Base-by-base conservation (phyloP, 1,140 invertebrate species). In the Rhyzopertha dominica region DNA sequence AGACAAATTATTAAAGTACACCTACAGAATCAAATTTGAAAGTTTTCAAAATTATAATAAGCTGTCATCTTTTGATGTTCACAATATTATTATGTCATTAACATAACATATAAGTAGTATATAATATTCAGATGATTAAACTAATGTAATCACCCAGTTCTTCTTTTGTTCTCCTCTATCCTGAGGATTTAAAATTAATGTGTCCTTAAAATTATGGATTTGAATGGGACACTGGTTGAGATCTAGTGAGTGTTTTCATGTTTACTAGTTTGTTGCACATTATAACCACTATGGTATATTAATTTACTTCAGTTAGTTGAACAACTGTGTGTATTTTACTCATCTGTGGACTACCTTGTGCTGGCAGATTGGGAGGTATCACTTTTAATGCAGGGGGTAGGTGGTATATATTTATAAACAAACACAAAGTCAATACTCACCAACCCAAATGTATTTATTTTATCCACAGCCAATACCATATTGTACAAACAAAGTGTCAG, bases 401-500 rank as follows among this genome's bases (percentile, higher is more conserved):
- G n/a, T 10, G 29, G 3, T 12, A 43, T 17, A 28, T 31, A 12
- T 30, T 43, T 10, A 43, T n/a, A 29, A 43, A 24, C 31, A 31
- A 22, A 26, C 17, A 29, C 24, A 19, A 29, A 17, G 23, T 20
- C 16, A 34, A 34, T 29, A 5, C 18, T 17, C 24, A 18, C 10
- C 30, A 29, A 40, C 31, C 32, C 25, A 30, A 35, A 32, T 44
- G 7, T 38, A 35, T 17, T 38, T 38, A 36, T 38, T 36, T 5
- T 17, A n/a, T 9, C 5, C 13, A 10, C 7, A 38, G 18, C 8
- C 19, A 9, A 5, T 5, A 10, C 8, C 9, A n/a, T 20, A 19
- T 19, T n/a, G 5, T 18, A 16, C 35, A 7, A 8, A 8, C n/a
- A 7, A n/a, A 26, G 24, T 7, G 19, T 14, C 23, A 5, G 4